Evolutionary conservation across 1,140 invertebrate genomes (phyloP).

Genomic region (Saccostrea cuccullata): DNA sequence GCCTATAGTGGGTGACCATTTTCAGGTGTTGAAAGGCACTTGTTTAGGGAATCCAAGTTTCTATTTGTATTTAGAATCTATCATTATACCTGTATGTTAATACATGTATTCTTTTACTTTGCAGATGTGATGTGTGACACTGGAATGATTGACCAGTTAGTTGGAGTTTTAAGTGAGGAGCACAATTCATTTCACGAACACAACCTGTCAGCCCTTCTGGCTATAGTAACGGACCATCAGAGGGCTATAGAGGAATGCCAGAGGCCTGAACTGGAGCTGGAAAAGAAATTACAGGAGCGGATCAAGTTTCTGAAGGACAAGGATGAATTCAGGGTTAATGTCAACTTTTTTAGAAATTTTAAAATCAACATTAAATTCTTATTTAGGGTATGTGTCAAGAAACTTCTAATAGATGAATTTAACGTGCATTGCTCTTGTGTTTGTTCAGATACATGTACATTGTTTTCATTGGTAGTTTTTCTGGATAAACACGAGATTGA

Average conservation of each 20-base stretch:
- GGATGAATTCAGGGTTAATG: slow-evolving; percentile 73
- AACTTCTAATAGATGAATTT: no score
- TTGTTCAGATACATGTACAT: no score
- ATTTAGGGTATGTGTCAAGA: no score
- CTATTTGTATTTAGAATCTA: no score
- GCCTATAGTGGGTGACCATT: no score
- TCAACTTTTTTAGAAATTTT: no score
- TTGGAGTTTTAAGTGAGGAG: slow-evolving; percentile 79
- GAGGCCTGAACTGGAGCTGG: slow-evolving; percentile 79
- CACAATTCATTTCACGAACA: slow-evolving; percentile 81
- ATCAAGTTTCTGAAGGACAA: slow-evolving; percentile 74
- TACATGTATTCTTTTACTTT: slow-evolving; percentile 3
- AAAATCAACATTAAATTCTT: no score
- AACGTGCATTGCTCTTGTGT: no score
- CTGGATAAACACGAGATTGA: no score
- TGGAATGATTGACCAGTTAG: slow-evolving; percentile 82
- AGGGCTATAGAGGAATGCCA: slow-evolving; percentile 80
- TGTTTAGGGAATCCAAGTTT: no score
- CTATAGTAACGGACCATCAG: slow-evolving; percentile 79
- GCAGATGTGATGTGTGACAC: slow-evolving; percentile 81
- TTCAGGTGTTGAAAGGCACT: no score
- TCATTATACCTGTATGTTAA: not conserved
- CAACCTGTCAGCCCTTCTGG: slow-evolving; percentile 80
- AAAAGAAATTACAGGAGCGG: slow-evolving; percentile 76
- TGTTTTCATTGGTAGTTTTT: no score